Conservation (phyloP, 1,140 invertebrate genomes). For the Aphelinus certus region DNA sequence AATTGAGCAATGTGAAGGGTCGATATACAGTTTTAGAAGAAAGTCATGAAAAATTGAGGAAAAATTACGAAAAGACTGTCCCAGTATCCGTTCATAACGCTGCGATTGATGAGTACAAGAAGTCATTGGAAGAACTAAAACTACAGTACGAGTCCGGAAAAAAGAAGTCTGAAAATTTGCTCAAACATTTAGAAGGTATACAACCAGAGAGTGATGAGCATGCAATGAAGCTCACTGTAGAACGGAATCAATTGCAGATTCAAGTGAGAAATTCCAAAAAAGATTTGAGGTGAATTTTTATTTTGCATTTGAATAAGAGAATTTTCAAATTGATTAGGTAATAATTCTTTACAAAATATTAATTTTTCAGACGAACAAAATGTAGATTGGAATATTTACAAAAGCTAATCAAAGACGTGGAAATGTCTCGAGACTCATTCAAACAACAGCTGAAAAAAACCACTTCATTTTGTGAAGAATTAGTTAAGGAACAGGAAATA, state of each 20-base stretch:
- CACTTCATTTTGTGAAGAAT: constrained; percentile 66
- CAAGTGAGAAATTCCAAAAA: constrained; percentile 63
- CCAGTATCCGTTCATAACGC: constrained; percentile 66
- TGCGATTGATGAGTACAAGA: constrained; percentile 72
- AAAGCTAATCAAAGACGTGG: constrained; percentile 60
- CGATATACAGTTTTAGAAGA: constrained; percentile 66
- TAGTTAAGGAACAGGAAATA: constrained; percentile 68
- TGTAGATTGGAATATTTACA: constrained; percentile 63
- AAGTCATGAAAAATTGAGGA: constrained; percentile 67
- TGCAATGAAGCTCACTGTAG: constrained; percentile 57
- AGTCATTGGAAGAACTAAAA: constrained; percentile 72
- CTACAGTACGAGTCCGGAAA: constrained; percentile 70
- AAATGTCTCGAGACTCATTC: constrained; percentile 66
- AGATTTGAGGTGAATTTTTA: constrained; percentile 62
- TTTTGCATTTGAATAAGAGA: constrained; percentile 5
- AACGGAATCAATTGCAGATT: constrained; percentile 64
- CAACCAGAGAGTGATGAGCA: constrained; percentile 61
- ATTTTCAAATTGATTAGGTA: constrained; percentile 6
- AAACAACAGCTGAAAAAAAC: constrained; percentile 69
- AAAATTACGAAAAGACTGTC: constrained; percentile 65
- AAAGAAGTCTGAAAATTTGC: constrained; percentile 57
- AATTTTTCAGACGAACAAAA: constrained; percentile 61
- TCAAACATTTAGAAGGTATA: constrained; percentile 60
- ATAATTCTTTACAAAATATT: neutral
- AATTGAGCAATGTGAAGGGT: constrained; percentile 68